A percentile compares a stretch with the other conserved stretches of the same genome.
These are phyloP conservation scores for Phlogophora meticulosa DNA, from an alignment of 2,888 invertebrate species.

Conservation along the genomic window DNA sequence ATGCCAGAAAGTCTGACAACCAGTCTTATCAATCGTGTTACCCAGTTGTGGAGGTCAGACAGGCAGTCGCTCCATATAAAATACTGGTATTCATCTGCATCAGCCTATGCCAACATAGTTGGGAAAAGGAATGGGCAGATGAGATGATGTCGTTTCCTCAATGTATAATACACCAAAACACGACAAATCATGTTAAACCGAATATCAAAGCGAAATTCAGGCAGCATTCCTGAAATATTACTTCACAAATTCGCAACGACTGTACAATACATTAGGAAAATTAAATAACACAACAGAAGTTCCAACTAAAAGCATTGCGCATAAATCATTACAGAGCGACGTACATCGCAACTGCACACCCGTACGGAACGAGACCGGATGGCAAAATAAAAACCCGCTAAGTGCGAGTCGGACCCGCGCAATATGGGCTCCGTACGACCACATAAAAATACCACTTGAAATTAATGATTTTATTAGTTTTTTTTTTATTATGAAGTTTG, in stretches of 20 bases:
- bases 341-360: slow-evolving; percentile 36
- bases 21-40: no score
- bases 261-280: slow-evolving; percentile 52
- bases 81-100: no score
- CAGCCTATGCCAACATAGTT: no score
- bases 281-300: slow-evolving; percentile 52
- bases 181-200: slow-evolving; percentile 14
- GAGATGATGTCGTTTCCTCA: no score
- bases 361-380: slow-evolving; percentile 11
- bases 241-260: slow-evolving; percentile 29
- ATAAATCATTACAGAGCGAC: slow-evolving; percentile 55
- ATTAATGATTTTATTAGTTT: no score
- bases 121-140: no score
- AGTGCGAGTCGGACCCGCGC: neutral
- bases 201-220: slow-evolving; percentile 29
- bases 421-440: neutral
- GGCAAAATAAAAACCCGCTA: slow-evolving; percentile 39
- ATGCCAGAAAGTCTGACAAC: no score
- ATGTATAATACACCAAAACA: slow-evolving; percentile 2
- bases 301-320: slow-evolving; percentile 53
- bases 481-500: no score
- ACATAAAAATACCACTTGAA: no score
- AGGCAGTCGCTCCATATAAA: no score
- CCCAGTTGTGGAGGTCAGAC: no score
- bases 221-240: slow-evolving; percentile 35